Percentiles rank a stretch among this genome's conserved stretches.
Conservation (phyloP, 1,140 invertebrate genomes). For the Musca domestica region DNA sequence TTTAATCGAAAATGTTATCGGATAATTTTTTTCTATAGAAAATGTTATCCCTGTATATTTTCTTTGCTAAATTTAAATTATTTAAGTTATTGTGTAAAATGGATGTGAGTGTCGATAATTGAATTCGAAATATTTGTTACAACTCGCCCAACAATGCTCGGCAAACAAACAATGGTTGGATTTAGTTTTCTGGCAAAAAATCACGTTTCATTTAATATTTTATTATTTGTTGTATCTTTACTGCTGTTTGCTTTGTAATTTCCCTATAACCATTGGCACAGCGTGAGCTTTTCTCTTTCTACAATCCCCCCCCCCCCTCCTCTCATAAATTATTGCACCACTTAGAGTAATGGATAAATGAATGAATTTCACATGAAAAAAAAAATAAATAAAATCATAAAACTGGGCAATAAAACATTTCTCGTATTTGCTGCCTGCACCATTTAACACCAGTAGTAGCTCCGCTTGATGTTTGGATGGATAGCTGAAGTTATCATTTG, state of each 20-base stretch:
- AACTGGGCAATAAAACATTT: conserved; percentile 4
- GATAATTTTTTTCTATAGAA: too few species aligned
- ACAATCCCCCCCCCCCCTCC: too few species aligned
- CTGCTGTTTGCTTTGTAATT: not conserved
- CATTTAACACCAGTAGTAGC: not conserved
- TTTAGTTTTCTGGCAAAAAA: conserved; percentile 4
- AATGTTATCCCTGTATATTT: too few species aligned
- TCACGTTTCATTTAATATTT: conserved; percentile 18
- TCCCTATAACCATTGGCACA: not conserved
- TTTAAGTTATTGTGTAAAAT: too few species aligned
- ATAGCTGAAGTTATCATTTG: not conserved
- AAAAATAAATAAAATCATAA: conserved; percentile 12
- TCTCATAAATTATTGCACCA: conserved; percentile 7
- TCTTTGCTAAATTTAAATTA: too few species aligned
- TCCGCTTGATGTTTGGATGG: not conserved
- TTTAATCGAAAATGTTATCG: too few species aligned
- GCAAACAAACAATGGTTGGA: not conserved
- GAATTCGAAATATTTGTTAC: too few species aligned
- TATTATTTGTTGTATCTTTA: not conserved
- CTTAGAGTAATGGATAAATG: not conserved
- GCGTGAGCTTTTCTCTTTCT: too few species aligned
- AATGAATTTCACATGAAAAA: not conserved
- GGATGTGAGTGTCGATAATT: too few species aligned
- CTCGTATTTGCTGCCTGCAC: not conserved
- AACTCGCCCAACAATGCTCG: too few species aligned